Conservation (phyloP, 2,797 vertebrate genomes). For the Rhinophrynus dorsalis region DNA sequence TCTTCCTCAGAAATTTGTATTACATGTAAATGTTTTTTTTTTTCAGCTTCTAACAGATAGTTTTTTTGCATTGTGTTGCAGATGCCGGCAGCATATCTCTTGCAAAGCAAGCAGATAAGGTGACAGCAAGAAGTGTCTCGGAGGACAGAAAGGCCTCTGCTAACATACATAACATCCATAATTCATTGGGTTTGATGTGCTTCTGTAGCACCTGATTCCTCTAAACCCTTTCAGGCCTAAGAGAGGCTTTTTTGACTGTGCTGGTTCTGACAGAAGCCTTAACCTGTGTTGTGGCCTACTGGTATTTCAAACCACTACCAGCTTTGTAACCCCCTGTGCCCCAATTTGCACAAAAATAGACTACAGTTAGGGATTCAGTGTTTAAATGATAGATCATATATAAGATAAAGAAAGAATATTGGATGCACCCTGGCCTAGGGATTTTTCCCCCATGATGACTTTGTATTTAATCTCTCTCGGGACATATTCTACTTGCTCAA, state of each 20-base stretch:
- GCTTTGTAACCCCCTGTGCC: conserved; percentile 6
- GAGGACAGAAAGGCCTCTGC: conserved; percentile 42
- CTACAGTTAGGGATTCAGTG: not conserved
- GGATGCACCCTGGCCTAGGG: too few species aligned
- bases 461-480: conserved; percentile 10
- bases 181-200: conserved; percentile 46
- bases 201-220: conserved; percentile 37
- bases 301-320: conserved; percentile 9
- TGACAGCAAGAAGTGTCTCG: conserved; percentile 49
- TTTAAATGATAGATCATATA: not conserved
- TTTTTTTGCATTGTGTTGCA: conserved; percentile 31
- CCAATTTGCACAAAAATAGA: conserved; percentile 14
- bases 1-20: conserved; percentile 13
- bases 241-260: conserved; percentile 23
- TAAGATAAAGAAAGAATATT: not conserved
- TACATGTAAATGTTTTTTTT: conserved; percentile 34
- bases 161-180: conserved; percentile 45
- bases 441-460: not conserved
- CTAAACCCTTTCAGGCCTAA: conserved; percentile 35
- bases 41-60: conserved; percentile 23
- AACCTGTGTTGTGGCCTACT: conserved; percentile 16
- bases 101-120: conserved; percentile 48
- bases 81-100: conserved; percentile 49
- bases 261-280: conserved; percentile 4
- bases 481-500: not conserved